Conservation (phyloP, 2,797 vertebrate genomes). For the Strix occidentalis region DNA sequence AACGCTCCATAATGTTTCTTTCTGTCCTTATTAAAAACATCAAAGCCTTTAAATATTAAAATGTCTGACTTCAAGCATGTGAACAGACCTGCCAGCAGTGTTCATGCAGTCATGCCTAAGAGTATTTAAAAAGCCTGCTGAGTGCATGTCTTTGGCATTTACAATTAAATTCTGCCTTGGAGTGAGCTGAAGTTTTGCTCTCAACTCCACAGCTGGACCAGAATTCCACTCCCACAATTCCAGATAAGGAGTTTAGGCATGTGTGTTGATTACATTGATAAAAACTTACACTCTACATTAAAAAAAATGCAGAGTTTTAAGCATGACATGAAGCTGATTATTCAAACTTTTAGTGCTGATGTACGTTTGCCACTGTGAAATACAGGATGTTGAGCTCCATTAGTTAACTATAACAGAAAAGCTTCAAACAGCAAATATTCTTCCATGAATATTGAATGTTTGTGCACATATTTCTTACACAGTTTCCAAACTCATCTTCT, state of each 20-base stretch:
- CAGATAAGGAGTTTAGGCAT: not conserved
- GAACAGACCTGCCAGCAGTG: not conserved
- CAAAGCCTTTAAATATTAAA: not conserved
- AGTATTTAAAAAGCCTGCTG: not conserved
- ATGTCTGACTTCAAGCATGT: not conserved
- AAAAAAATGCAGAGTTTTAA: not conserved
- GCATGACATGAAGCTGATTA: not conserved
- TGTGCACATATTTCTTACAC: not conserved
- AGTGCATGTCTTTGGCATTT: not conserved
- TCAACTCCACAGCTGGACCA: not conserved
- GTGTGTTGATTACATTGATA: not conserved
- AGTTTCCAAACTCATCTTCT: not conserved
- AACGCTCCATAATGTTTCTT: not conserved
- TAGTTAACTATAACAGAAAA: not conserved
- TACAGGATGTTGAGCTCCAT: not conserved
- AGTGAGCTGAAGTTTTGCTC: not conserved
- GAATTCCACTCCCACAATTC: not conserved
- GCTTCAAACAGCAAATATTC: not conserved
- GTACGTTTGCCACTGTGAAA: accelerated
- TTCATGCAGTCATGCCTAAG: accelerated
- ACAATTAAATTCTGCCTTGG: not conserved
- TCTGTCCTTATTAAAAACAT: not conserved
- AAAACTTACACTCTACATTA: not conserved
- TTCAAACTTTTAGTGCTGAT: not conserved
- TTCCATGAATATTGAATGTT: not conserved